Evolutionary conservation across 2,113 vertebrate species (phyloP).

Genomic region (Neotoma lepida): DNA sequence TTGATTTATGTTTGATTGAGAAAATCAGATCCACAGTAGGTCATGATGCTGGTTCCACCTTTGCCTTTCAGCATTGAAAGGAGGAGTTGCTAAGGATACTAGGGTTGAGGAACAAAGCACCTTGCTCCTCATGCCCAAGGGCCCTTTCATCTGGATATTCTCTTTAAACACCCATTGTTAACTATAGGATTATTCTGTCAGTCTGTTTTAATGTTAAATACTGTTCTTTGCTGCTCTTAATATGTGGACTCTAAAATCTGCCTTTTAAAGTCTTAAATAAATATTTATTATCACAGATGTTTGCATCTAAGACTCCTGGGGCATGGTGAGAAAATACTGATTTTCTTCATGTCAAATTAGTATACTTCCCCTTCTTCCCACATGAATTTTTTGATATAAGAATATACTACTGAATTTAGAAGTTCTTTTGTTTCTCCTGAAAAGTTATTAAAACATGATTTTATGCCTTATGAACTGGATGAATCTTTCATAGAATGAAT

Average conservation of each 20-base stretch:
- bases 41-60: neutral
- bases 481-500: neutral
- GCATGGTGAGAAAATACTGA: fast-evolving
- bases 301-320: neutral
- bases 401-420: neutral
- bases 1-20: neutral
- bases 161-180: slow-evolving; percentile 50
- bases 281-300: neutral
- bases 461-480: neutral
- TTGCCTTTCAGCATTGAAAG: neutral
- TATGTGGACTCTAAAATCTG: slow-evolving; percentile 37
- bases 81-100: neutral
- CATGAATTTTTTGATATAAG: neutral
- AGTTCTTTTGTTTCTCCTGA: neutral
- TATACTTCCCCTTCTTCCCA: neutral
- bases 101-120: neutral
- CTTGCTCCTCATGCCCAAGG: slow-evolving; percentile 1
- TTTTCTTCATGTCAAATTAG: neutral
- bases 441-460: neutral
- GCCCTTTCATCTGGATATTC: neutral
- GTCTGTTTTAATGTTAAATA: slow-evolving; percentile 59
- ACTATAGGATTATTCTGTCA: neutral
- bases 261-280: neutral
- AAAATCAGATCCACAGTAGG: neutral
- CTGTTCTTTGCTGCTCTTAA: slow-evolving; percentile 1